Evolutionary conservation across 2,888 invertebrate genomes (phyloP), one percentile per base, ranked within the genome.

Genomic region (Celastrina argiolus): DNA sequence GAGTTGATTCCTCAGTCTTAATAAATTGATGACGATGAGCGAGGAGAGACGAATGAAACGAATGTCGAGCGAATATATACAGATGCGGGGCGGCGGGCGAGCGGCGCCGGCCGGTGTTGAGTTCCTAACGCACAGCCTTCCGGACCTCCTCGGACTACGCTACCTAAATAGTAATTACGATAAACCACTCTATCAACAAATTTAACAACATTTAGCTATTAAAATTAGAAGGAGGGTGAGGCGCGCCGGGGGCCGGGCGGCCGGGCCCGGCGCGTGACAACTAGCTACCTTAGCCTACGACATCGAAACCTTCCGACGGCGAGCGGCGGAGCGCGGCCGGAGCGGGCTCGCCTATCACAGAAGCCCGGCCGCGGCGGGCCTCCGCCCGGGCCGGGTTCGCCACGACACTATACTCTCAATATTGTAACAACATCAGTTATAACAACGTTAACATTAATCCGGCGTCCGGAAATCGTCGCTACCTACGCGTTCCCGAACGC

Each of bases 1-100:
- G 83, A 85, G 86, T 89, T 89, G 90, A 89, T 90, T 88, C 84
- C 89, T 90, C 90, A 90, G 90, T 90, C 90, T 90, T 90, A 88
- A 88, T 88, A 86, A 87, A 88, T 90, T 90, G 90, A 90, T 90
- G 90, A 85, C 88, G 86, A 89, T 89, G 90, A 89, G 88, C 87
- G 87, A 88, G 88, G 88, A 87, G 84, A 83, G 85, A 83, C 83
- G 88, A 88, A 88, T 88, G 88, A 89, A 85, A 83, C 77, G 70
- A 85, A 88, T 88, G 89, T 81, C 81, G 87, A 88, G 90, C 85
- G 83, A 85, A 83, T 88, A 89, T 88, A 84, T 90, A 89, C 88
- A 88, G 85, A 85, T 81, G 68, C 67, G 68, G 68, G 67, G 69
- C 63, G 67, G 64, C 68, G 71, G 63, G 68, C 63, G 66, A 67